phyloP scores from a whole-genome alignment of 2,888 invertebrate species.

The Sinohyriopsis cumingii region DNA sequence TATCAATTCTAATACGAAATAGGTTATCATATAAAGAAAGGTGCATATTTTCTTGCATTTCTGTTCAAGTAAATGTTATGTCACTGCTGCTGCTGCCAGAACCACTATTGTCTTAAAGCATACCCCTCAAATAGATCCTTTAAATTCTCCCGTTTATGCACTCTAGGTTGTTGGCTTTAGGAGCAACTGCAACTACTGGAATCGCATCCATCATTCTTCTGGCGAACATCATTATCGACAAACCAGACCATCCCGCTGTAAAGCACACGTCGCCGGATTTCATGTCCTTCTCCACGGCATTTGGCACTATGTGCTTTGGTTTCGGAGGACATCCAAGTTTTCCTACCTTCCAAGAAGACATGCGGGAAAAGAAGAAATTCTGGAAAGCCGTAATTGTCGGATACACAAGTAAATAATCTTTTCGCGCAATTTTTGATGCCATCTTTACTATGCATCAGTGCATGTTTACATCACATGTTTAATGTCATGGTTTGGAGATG shows the following conservation, averaged over 20 bases:
- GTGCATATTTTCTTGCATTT: too few species aligned
- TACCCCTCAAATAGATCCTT: too few species aligned
- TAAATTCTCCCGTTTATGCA: constrained; percentile 82
- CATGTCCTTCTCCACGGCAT: constrained; percentile 79
- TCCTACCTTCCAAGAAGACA: constrained; percentile 91
- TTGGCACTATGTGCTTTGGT: constrained; percentile 81
- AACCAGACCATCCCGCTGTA: constrained; percentile 45
- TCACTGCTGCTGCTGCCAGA: too few species aligned
- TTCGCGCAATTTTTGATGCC: background rate
- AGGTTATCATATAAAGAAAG: too few species aligned
- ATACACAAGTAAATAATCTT: constrained; percentile 77
- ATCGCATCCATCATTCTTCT: constrained; percentile 79
- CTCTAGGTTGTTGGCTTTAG: constrained; percentile 78
- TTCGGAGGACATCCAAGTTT: constrained; percentile 83
- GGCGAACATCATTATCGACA: constrained; percentile 77
- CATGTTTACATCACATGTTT: too few species aligned
- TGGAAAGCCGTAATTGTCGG: constrained; percentile 81
- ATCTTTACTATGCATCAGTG: too few species aligned
- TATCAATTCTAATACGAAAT: too few species aligned
- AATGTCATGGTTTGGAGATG: too few species aligned
- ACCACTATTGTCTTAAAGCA: too few species aligned
- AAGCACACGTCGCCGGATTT: constrained; percentile 64
- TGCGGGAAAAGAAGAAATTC: constrained; percentile 84
- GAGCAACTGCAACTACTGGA: constrained; percentile 78
- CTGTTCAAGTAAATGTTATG: too few species aligned